Base-by-base conservation (phyloP, 1,140 invertebrate genomes). In the Grapholita molesta region DNA sequence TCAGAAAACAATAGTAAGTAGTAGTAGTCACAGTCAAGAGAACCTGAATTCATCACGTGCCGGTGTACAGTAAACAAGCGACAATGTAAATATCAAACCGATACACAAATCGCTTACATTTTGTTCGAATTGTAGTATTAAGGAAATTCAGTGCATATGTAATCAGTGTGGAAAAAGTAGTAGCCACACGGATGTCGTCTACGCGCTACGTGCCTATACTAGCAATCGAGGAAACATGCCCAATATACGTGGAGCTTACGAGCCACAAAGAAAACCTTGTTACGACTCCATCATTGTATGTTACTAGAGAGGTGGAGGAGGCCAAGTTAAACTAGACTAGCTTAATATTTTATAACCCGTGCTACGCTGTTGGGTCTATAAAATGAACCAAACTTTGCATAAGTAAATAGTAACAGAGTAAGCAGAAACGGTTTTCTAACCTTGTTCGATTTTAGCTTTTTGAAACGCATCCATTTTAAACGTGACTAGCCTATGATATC, bases 81-180 rank as follows among this genome's bases (percentile, higher is more conserved):
- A 61, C 55, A 61, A 61, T 61, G 55, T 61, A 61, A n/a, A 61
- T 28, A 18, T 32, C 24, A 61, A 61, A 61, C 30, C 28, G 24
- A n/a, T 61, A 61, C 28, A 61, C 25, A 61, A 61, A 28, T 61
- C 25, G 24, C 15, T 61, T 61, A 61, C 55, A 61, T 61, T 61
- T 28, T 61, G 28, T 70, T 65, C 52, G 66, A 78, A 74, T 71
- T 42, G 64, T 68, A 67, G 70, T 42, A 42, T 57, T 69, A 75
- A 76, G 61, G 70, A 76, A 80, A 77, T 79, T 79, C 73, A 76
- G 69, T 75, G 77, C 75, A 83, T 82, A 85, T 79, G 80, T 85
- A 88, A 85, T 84, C 83, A 84, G 75, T 71, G 77, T 77, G 70
- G 80, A 83, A 84, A 76, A 81, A 84, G 24, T 84, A 81, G 87